Evolutionary conservation across 2,797 vertebrate species (phyloP).

Genomic region (Notolepis coatsorum): DNA sequence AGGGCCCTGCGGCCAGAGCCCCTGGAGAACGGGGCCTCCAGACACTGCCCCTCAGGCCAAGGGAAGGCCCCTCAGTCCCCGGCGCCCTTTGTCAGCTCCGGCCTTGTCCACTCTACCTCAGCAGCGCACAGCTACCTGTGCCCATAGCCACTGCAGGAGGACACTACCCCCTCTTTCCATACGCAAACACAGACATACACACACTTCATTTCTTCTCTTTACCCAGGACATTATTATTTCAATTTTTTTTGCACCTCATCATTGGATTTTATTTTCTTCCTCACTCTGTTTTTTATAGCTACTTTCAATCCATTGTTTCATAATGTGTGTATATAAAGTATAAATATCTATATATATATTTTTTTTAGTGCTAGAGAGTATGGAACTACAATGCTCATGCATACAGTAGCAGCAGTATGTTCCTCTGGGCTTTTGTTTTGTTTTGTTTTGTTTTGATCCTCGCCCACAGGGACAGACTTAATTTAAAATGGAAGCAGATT

Average conservation of each 20-base stretch:
- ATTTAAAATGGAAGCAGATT: slow-evolving; percentile 53
- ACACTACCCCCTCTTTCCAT: background rate
- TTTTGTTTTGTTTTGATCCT: too few species aligned
- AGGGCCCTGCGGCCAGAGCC: slow-evolving; percentile 64
- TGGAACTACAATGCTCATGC: slow-evolving; percentile 57
- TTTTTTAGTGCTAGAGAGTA: slow-evolving; percentile 71
- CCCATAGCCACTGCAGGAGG: slow-evolving; percentile 70
- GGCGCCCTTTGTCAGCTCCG: slow-evolving; percentile 77
- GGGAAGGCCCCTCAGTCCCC: slow-evolving; percentile 71
- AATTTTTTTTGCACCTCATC: slow-evolving; percentile 68
- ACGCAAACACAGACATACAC: slow-evolving; percentile 17
- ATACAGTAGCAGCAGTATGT: slow-evolving; percentile 50
- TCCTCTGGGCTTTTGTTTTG: slow-evolving; percentile 55
- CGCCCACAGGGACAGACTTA: slow-evolving; percentile 33
- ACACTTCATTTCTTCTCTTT: slow-evolving; percentile 39
- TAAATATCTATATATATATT: slow-evolving; percentile 57
- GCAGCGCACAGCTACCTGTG: slow-evolving; percentile 80
- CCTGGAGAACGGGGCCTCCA: slow-evolving; percentile 77
- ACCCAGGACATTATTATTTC: slow-evolving; percentile 58
- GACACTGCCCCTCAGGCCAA: slow-evolving; percentile 66
- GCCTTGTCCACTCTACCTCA: slow-evolving; percentile 81
- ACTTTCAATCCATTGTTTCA: slow-evolving; percentile 72
- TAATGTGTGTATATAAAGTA: slow-evolving; percentile 66
- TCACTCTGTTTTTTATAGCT: slow-evolving; percentile 65
- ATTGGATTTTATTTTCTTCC: slow-evolving; percentile 59